Base-by-base conservation (phyloP, 2,797 vertebrate genomes). In the Coluber constrictor region DNA sequence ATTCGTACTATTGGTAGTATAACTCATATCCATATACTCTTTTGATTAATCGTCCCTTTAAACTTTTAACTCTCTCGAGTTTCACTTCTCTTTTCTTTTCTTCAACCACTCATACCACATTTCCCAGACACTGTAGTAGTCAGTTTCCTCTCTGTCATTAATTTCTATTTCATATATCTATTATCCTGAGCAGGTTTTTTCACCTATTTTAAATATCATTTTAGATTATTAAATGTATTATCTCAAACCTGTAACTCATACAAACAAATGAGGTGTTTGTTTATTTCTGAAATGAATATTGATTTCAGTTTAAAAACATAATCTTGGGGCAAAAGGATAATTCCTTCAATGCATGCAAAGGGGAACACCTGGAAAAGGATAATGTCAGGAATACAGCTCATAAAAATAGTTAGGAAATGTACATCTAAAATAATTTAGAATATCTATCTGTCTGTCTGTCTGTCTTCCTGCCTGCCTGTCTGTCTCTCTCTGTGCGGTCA, bases 341-440 rank as follows among this genome's bases (percentile, higher is more conserved):
- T 89, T 60, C 86, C 63, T 63, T 83, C 16, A 91, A 83, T 10
- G 59, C 11, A 55, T 47, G 27, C 43, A 70, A 55, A 89, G 83
- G 51, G 43, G 25, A 93, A 37, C 47, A 29, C 4, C 10, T 13
- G 51, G 86, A 5, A 66, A 63, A 12, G 7, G 27, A 91, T 63
- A 89, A 20, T 55, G 43, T 27, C 12, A 89, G 55, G 57, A 89
- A 56, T 91, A 61, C 27, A 79, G 51, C 79, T 93, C 43, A 70
- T 57, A 83, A 83, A 79, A 61, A 27, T 89, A 83, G 79, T 89
- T 91, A 13, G 66, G 86, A 61, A 83, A 86, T 83, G 16, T 61
- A 61, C 37, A 56, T 27, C 47, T 93, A 91, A 79, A 88, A 79
- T 91, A 91, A 90, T 90, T 93, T 57, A 88, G 83, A 83, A 43